Evolutionary conservation across 2,888 invertebrate species (phyloP), one percentile per base, ranked within the genome.

Genomic region (Oligia strigilis): DNA sequence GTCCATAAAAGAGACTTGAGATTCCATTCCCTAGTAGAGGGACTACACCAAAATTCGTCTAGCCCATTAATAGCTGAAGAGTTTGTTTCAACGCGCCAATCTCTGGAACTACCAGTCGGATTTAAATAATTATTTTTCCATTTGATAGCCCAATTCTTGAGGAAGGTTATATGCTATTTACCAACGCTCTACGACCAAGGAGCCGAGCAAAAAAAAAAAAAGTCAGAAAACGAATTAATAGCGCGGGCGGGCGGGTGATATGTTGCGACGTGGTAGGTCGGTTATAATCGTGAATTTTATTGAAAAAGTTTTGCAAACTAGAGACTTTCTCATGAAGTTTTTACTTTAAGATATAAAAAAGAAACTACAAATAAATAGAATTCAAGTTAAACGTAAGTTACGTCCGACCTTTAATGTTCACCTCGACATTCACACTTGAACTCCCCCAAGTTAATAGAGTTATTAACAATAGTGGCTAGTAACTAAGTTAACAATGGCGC

Each of bases 401-500:
- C 11, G 43, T 40, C 4, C 62, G 84, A 73, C 73, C 79, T 83
- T 72, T 65, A n/a, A 55, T 29, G 0, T n/a, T 62, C 40, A 67
- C 78, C 84, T 71, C 46, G 55, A 74, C 60, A 55, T 82, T 78
- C 73, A 74, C 52, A 71, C 60, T 83, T 81, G 83, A 77, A 72
- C 62, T 77, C 77, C 23, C 62, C 72, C 78, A 67, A 77, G n/a
- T 62, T 60, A 72, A 71, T 52, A 62, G 52, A 82, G 77, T 69
- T 75, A 81, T 70, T 70, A 72, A 73, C 49, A 43, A 79, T 72
- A 64, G 71, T 62, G 17, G 8, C 23, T 46, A 46, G 23, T 65
- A 29, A 58, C 55, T 71, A 81, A 65, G 29, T 36, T 29, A 58
- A 40, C 4, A 81, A 43, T 29, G 29, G 29, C 29, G 29, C 1